Percentiles rank a stretch among this genome's conserved stretches.
Evolutionary conservation across 2,113 vertebrate genomes (phyloP).

Genomic region (Hiodon tergisus): DNA sequence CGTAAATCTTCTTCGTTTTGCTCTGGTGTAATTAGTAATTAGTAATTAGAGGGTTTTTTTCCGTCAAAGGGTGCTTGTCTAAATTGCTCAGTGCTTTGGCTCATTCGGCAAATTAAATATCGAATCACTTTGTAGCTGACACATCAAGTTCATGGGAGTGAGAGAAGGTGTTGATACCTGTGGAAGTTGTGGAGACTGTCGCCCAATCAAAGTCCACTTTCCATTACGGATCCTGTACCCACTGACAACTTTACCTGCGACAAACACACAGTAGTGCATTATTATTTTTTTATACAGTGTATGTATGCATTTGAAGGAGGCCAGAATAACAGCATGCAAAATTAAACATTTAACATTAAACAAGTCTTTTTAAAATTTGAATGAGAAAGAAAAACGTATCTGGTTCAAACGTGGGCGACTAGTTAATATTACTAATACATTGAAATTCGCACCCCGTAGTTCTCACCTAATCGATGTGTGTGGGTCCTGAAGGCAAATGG

Average conservation of each 20-base stretch:
- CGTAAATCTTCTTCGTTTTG: too few relatives aligned
- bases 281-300: too few relatives aligned
- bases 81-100: too few relatives aligned
- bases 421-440: not conserved
- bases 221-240: constrained; percentile 88
- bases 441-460: not conserved
- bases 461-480: constrained; percentile 87
- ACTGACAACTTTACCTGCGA: constrained; percentile 89
- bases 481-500: constrained; percentile 95
- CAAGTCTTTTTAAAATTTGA: not conserved
- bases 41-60: too few relatives aligned
- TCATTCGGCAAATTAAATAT: not conserved
- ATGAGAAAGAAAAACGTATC: not conserved
- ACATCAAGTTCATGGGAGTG: too few relatives aligned
- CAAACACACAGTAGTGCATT: constrained; percentile 12
- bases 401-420: too few relatives aligned
- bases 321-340: not conserved
- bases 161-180: constrained; percentile 66
- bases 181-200: constrained; percentile 90
- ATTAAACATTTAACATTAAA: not conserved
- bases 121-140: too few relatives aligned
- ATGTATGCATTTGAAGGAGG: too few relatives aligned
- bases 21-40: too few relatives aligned
- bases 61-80: too few relatives aligned
- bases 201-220: constrained; percentile 85